Conservation (phyloP, 2,888 invertebrate species). For the Autographa gamma region DNA sequence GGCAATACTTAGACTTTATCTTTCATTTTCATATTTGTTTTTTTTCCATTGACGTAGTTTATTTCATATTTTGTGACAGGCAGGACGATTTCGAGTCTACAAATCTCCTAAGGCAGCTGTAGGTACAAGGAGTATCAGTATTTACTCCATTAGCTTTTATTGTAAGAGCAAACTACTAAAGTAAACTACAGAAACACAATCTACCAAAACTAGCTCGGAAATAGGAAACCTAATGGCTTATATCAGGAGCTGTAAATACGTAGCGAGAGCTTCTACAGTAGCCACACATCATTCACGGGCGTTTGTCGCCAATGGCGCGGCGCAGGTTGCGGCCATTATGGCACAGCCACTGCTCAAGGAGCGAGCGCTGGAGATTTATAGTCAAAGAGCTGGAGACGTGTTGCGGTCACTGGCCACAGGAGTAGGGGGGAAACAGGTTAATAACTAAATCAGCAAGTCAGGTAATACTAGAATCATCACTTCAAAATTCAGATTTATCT, state of each 20-base stretch:
- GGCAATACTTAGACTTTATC: no score
- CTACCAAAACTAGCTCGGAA: neutral
- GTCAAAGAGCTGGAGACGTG: conserved; percentile 12
- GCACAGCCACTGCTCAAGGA: conserved; percentile 21
- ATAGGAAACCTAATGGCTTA: conserved; percentile 4
- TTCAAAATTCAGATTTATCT: no score
- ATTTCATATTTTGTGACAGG: no score
- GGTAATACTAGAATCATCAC: no score
- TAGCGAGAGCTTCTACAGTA: conserved; percentile 20
- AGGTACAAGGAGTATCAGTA: neutral
- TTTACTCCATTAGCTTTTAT: neutral
- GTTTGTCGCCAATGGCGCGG: conserved; percentile 34
- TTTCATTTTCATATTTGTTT: no score
- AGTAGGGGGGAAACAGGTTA: neutral
- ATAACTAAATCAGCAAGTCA: neutral
- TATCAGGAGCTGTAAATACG: neutral
- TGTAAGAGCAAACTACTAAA: neutral
- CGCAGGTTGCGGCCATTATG: conserved; percentile 17
- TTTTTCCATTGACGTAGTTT: no score
- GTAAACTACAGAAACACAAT: neutral
- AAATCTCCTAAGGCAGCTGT: neutral
- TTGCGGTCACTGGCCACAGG: neutral
- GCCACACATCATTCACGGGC: conserved; percentile 49
- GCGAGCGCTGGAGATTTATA: conserved; percentile 31
- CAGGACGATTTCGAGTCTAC: neutral